These are phyloP conservation scores for Tetramorium alpestre DNA, from an alignment of 1,140 invertebrate genomes.

Conservation along the genomic window DNA sequence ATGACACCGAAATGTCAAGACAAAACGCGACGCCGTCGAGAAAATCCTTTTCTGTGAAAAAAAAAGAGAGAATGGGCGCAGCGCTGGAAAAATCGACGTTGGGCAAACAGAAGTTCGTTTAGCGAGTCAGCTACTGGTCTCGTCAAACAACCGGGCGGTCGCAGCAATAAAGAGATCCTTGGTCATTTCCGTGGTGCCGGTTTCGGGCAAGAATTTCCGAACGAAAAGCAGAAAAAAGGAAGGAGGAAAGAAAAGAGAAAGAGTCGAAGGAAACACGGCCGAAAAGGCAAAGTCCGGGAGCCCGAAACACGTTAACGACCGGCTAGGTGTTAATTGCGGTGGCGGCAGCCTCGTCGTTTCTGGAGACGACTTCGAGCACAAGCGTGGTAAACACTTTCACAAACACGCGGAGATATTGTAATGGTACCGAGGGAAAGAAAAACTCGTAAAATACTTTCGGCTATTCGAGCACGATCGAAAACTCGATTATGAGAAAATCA, in stretches of 20 bases:
- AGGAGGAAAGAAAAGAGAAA: background rate
- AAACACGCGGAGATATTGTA: conserved; percentile 57
- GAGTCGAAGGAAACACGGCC: conserved; percentile 19
- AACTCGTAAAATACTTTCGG: conserved; percentile 60
- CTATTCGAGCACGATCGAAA: background rate
- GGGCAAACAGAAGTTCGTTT: conserved; percentile 72
- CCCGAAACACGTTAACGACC: conserved; percentile 73
- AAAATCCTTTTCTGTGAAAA: background rate
- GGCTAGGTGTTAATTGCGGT: conserved; percentile 71
- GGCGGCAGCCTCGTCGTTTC: conserved; percentile 66
- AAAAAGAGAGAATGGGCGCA: background rate
- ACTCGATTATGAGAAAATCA: conserved; percentile 4
- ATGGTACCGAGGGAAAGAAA: conserved; percentile 36
- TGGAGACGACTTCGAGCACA: conserved; percentile 68
- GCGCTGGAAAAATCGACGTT: conserved; percentile 33
- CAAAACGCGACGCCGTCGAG: conserved; percentile 20
- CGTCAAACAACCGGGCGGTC: conserved; percentile 64
- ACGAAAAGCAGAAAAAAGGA: conserved; percentile 16
- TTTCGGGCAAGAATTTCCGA: conserved; percentile 44
- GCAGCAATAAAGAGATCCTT: conserved; percentile 52
- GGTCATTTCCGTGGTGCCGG: conserved; percentile 46
- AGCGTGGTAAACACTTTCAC: conserved; percentile 67
- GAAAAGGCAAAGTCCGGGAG: conserved; percentile 74
- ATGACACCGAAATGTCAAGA: conserved; percentile 48
- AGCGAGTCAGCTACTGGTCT: conserved; percentile 70